Percentiles rank a stretch among this genome's conserved stretches.
phyloP scores from a whole-genome alignment of 2,113 vertebrate species.

The Eurypyga helias region DNA sequence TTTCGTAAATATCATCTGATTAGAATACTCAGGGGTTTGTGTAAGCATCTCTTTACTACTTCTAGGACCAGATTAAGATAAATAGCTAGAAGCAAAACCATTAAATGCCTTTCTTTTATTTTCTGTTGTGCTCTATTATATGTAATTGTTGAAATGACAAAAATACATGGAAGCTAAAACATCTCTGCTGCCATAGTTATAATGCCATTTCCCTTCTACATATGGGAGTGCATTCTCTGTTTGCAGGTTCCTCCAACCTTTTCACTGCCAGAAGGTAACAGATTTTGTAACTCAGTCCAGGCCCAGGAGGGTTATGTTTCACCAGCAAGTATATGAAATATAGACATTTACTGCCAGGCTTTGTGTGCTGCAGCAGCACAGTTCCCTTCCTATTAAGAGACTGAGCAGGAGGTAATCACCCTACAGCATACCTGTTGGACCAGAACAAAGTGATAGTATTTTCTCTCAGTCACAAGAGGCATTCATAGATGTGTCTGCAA shows the following conservation, averaged over 20 bases:
- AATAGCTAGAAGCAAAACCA: background rate
- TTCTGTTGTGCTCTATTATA: background rate
- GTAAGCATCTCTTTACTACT: background rate
- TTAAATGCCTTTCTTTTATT: background rate
- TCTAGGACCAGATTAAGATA: background rate
- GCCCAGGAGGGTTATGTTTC: background rate
- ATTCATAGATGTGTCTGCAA: background rate
- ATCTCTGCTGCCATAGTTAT: background rate
- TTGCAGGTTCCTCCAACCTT: background rate
- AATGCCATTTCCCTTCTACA: background rate
- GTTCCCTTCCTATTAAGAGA: background rate
- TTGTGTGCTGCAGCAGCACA: background rate
- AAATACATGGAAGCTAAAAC: background rate
- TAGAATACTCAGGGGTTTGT: background rate
- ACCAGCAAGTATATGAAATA: background rate
- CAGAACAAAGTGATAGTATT: background rate
- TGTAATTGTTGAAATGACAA: background rate
- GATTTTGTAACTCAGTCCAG: background rate
- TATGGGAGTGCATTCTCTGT: background rate
- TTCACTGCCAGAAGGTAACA: background rate
- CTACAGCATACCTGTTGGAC: background rate
- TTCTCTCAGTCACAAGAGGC: background rate
- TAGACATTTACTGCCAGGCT: rapidly evolving
- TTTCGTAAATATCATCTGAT: background rate
- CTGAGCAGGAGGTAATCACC: background rate